Percentiles rank a stretch among this genome's conserved stretches.
phyloP scores from a whole-genome alignment of 1,140 invertebrate species.

The Brachionus manjavacas region DNA sequence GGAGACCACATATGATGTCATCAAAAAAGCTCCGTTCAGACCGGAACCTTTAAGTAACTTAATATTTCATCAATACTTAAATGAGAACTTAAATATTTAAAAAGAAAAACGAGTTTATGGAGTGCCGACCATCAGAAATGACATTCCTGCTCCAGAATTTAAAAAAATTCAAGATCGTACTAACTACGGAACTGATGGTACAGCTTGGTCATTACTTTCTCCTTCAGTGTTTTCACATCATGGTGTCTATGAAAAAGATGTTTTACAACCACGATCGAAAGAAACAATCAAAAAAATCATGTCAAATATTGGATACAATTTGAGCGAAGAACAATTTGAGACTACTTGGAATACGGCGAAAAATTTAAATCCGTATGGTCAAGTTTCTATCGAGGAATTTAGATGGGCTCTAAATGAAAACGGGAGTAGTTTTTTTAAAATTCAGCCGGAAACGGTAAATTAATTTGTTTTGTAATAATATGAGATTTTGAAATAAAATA shows the following conservation, averaged over 20 bases:
- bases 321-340: slow-evolving; percentile 32
- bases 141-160: slow-evolving; percentile 51
- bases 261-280: slow-evolving; percentile 50
- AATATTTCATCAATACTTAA: neutral
- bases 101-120: slow-evolving; percentile 51
- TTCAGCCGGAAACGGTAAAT: neutral
- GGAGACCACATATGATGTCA: slow-evolving; percentile 40
- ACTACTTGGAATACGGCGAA: neutral
- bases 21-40: slow-evolving; percentile 38
- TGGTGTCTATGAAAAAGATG: slow-evolving; percentile 54
- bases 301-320: neutral
- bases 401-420: slow-evolving; percentile 10
- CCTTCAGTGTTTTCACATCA: slow-evolving; percentile 52
- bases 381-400: slow-evolving; percentile 38
- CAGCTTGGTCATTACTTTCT: slow-evolving; percentile 51
- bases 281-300: slow-evolving; percentile 48
- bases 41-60: slow-evolving; percentile 11
- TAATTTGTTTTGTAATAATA: neutral
- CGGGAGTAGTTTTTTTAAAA: neutral
- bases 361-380: slow-evolving; percentile 7
- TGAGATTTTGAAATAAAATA: neutral
- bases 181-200: slow-evolving; percentile 55
- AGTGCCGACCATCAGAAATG: slow-evolving; percentile 53
- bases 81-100: neutral
- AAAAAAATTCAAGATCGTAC: slow-evolving; percentile 50